A percentile compares a stretch with the other conserved stretches of the same genome.
These are phyloP conservation scores for Salticus scenicus DNA, from an alignment of 2,888 invertebrate species.

Conservation along the genomic window DNA sequence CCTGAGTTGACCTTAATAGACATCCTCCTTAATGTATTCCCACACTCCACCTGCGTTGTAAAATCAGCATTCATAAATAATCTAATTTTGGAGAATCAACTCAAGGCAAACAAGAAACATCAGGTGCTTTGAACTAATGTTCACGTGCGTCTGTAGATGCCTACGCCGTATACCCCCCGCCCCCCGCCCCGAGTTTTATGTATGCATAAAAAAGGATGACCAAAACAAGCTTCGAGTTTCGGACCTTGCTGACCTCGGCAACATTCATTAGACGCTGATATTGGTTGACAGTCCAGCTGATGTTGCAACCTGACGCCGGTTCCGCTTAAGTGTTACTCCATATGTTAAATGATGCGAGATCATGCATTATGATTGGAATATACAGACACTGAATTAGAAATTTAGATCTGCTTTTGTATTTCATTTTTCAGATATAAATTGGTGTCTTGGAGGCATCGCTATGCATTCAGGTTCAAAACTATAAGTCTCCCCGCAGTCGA, in stretches of 20 bases:
- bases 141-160: conserved; percentile 2
- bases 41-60: not conserved
- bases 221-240: conserved; percentile 12
- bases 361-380: too few species aligned
- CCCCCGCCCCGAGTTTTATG: not conserved
- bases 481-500: too few species aligned
- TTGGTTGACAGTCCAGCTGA: not conserved
- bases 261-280: conserved; percentile 50
- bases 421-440: too few species aligned
- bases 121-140: conserved; percentile 50
- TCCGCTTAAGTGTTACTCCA: too few species aligned
- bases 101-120: conserved; percentile 58
- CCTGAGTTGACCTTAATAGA: not conserved
- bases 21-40: not conserved
- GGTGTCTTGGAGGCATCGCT: too few species aligned
- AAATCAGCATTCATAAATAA: conserved; percentile 1
- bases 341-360: too few species aligned
- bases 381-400: too few species aligned
- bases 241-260: conserved; percentile 40
- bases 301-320: too few species aligned
- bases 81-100: conserved; percentile 27
- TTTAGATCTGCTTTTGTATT: too few species aligned
- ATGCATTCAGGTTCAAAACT: too few species aligned
- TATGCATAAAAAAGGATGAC: conserved; percentile 7
- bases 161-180: conserved; percentile 35